Evolutionary conservation across 1,140 invertebrate species (phyloP).

Genomic region (Phocides pigmalion): DNA sequence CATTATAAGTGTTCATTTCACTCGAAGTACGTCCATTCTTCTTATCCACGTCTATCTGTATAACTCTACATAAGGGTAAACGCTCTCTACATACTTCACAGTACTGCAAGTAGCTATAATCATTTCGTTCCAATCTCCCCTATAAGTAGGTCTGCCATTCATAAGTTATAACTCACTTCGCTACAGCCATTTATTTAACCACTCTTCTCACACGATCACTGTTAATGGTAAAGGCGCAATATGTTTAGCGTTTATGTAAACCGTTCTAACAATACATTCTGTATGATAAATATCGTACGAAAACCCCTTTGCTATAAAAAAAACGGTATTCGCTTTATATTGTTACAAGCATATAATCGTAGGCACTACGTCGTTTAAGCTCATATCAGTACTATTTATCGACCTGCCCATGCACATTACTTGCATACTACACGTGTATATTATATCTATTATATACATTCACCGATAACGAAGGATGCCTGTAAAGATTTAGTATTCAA

Average conservation of each 20-base stretch:
- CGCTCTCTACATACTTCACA: conserved; percentile 36
- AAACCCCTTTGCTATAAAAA: conserved; percentile 54
- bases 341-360: conserved; percentile 79
- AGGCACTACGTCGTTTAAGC: conserved; percentile 83
- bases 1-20: conserved; percentile 1
- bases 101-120: conserved; percentile 38
- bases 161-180: neutral
- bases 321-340: conserved; percentile 57
- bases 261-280: conserved; percentile 30
- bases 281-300: conserved; percentile 48
- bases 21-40: conserved; percentile 1
- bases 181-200: neutral
- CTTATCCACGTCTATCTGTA: conserved; percentile 12
- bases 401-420: conserved; percentile 72
- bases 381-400: conserved; percentile 82
- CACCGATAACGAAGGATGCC: conserved; percentile 39
- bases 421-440: conserved; percentile 58
- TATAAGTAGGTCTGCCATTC: conserved; percentile 1
- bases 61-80: conserved; percentile 20
- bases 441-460: conserved; percentile 51
- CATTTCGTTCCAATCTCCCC: conserved; percentile 1
- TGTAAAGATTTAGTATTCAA: conserved; percentile 35
- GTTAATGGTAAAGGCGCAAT: conserved; percentile 19
- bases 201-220: neutral
- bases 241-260: conserved; percentile 15